Evolutionary conservation across 1,140 invertebrate genomes (phyloP), one percentile per base, ranked within the genome.

Genomic region (Bombus pyrosoma): DNA sequence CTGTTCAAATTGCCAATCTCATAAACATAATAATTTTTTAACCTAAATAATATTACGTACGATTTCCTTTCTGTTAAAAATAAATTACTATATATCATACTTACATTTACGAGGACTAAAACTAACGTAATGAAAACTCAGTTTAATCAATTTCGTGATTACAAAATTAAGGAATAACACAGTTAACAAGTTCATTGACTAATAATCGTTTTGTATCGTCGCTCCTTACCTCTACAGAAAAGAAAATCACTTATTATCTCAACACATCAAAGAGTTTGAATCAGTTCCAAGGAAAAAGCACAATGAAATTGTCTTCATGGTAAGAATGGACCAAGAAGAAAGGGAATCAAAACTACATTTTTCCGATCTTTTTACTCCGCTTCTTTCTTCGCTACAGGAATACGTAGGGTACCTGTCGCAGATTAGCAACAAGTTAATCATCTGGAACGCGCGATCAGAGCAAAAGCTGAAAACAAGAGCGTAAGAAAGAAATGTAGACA

Each of bases 401-500:
- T 41, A 64, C 68, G 22, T 71, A 22, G 64, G 32, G 32, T 73
- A 59, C 37, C 57, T 83, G 62, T 88, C 80, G 74, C 41, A 4
- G 18, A 8, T 47, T 32, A 47, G 57, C 68, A 47, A 74, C 77
- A 62, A 53, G 34, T 34, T 89, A 89, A 90, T 90, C 87, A 81
- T 81, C 68, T 64, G 85, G 85, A 90, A 90, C 41, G 41, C 88
- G 62, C 81, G 72, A 86, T 73, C 78, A 79, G 34, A 81, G 74
- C 39, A 74, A 74, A 47, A n/a, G 25, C 6, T 47, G 76, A 62
- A 76, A 72, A 57, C n/a, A 41, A 53, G 75, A 83, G 62, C 59
- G 85, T 41, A 74, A 57, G 68, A 57, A 57, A 81, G 47, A 15
- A 53, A 15, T 1, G 22, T 34, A 34, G 25, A 12, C n/a, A 34